Evolutionary conservation across 2,888 invertebrate species (phyloP), one percentile per base, ranked within the genome.

Genomic region (Chrysolina oricalcia): DNA sequence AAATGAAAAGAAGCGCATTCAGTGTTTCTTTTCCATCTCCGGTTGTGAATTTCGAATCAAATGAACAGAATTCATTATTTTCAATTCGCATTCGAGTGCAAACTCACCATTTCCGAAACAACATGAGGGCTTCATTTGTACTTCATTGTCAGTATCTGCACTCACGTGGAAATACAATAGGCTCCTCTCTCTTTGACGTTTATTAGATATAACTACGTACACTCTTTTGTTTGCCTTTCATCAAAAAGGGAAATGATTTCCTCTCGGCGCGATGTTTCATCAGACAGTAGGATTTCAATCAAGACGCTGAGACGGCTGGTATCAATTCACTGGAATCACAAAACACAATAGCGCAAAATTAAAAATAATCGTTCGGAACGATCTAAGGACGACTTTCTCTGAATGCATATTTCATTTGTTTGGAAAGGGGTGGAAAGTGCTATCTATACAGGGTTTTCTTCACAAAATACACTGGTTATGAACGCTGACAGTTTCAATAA

Each of bases 81-180:
- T 35, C 59, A n/a, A 59, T 59, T 27, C 23, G 23, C 9, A 27
- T 13, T 59, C 59, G 35, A 59, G 59, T 27, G 59, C 27, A 59
- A 59, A 59, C 27, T 59, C 27, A 27, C 23, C 59, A 59, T 35
- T 59, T 59, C 23, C 17, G 50, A 59, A 59, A 59, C 59, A 59
- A 59, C 15, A 59, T 27, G 9, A 59, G 27, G 27, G 59, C 59
- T 59, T 59, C 59, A 59, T 59, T 27, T n/a, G 59, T 59, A 59
- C 13, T 59, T n/a, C 27, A 59, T 59, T 59, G 59, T 59, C 3
- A 27, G n/a, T 27, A 23, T 27, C 27, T 59, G 59, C 15, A 27
- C 59, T 35, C 59, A 59, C 23, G 59, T 59, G 27, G 59, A 59
- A 59, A 59, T 27, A 59, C 59, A 59, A 59, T 35, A n/a, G 27